Conservation (phyloP, 2,113 vertebrate species). For the Zosterops lateralis region DNA sequence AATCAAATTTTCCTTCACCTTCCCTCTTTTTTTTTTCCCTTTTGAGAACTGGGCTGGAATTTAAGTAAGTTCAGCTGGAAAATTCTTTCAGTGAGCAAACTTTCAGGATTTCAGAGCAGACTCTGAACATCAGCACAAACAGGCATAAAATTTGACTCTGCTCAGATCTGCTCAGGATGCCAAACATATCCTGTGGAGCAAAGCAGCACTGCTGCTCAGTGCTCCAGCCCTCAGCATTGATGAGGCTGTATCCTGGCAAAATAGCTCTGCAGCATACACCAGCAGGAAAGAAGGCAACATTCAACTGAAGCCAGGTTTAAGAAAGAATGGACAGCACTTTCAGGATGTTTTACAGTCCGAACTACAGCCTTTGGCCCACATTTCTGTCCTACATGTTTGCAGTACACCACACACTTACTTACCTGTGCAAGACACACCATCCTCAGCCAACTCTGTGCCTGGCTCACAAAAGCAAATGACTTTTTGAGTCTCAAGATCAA, state of each 20-base stretch:
- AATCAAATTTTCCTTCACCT: neutral
- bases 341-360: neutral
- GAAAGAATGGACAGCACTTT: neutral
- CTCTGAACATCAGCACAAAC: neutral
- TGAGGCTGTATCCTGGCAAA: neutral
- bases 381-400: neutral
- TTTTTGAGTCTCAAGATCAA: slow-evolving; percentile 76
- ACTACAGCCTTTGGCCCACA: neutral
- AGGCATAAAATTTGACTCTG: neutral
- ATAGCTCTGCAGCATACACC: neutral
- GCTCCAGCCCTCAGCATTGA: neutral
- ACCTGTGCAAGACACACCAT: slow-evolving; percentile 87
- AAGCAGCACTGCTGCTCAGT: neutral
- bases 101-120: neutral
- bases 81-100: neutral
- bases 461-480: slow-evolving; percentile 89
- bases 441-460: slow-evolving; percentile 80
- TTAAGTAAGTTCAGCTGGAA: neutral
- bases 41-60: neutral
- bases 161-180: neutral
- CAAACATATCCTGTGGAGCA: neutral
- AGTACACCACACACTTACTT: slow-evolving; percentile 22
- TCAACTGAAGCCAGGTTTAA: neutral
- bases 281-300: neutral
- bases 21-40: neutral